Evolutionary conservation across 2,113 vertebrate genomes (phyloP), one percentile per base, ranked within the genome.

Genomic region (Eublepharis macularius): DNA sequence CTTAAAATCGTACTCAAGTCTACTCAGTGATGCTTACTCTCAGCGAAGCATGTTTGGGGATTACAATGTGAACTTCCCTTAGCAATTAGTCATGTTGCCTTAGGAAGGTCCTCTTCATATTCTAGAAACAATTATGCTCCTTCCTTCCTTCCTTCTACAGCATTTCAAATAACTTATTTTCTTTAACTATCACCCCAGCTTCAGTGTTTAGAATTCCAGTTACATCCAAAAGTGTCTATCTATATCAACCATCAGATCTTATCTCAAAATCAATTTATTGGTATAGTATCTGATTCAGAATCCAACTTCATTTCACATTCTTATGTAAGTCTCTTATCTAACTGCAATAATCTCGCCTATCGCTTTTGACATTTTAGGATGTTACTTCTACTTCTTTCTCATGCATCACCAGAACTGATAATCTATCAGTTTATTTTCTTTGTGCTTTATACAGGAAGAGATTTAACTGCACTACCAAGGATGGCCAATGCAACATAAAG

Each of bases 221-320:
- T 65, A 87, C 82, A 91, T 82, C 6, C 43, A 60, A 81, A 91
- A 90, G 1, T 82, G 24, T 83, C 76, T 90, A 85, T 89, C 19
- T 89, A 47, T 86, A 57, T 81, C 91, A 90, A 84, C 6, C 34
- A 83, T 80, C 43, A 83, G 66, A 70, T 80, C 36, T 87, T 92
- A 89, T 34, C 75, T 82, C 80, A 89, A 89, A 77, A 85, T 54
- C 89, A 63, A 76, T 68, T 80, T 80, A 84, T 82, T 89, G 91
- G 34, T 87, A 90, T 84, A 87, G 9, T 0, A 21, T 60, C 86
- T 49, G 84, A 81, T 88, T 93, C 63, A 84, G 80, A 91, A 85
- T 26, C 89, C n/a, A 85, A 32, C 16, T 90, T n/a, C 24, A 77
- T 87, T 89, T 89, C 83, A 14, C 79, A 88, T 85, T 87, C 24